Conservation (phyloP, 2,113 vertebrate genomes). For the Urocolius indicus region DNA sequence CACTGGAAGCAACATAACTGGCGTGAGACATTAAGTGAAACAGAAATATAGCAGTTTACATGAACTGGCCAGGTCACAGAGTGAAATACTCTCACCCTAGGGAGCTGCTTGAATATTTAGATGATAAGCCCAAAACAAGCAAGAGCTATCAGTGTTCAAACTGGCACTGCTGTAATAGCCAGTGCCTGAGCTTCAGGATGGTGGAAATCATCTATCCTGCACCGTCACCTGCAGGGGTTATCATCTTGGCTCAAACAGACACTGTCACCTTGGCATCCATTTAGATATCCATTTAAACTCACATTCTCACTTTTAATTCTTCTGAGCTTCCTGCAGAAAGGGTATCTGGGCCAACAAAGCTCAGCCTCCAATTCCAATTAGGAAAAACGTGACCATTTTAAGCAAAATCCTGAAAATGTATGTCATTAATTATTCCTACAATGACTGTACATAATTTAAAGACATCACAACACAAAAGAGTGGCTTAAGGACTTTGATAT, state of each 20-base stretch:
- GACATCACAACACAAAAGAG: background rate
- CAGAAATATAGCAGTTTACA: background rate
- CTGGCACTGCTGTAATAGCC: background rate
- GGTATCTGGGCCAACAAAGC: background rate
- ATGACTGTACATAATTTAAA: background rate
- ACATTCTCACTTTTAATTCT: rapidly evolving
- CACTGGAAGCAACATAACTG: background rate
- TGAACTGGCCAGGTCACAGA: too few relatives aligned
- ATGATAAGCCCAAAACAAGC: background rate
- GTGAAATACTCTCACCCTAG: background rate
- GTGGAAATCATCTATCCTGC: background rate
- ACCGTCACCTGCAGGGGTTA: too few relatives aligned
- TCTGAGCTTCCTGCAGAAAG: background rate
- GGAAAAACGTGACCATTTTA: background rate
- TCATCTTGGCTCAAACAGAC: rapidly evolving
- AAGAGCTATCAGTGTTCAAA: background rate
- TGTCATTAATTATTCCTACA: background rate
- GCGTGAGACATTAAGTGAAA: background rate
- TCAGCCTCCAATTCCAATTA: background rate
- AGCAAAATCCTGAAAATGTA: background rate
- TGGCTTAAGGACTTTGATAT: background rate
- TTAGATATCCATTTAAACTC: too few relatives aligned
- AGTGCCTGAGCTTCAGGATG: rapidly evolving
- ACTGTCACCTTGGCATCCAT: rapidly evolving
- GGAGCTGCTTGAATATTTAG: background rate